Base-by-base conservation (phyloP, 2,797 vertebrate genomes). In the Graptemys geographica region DNA sequence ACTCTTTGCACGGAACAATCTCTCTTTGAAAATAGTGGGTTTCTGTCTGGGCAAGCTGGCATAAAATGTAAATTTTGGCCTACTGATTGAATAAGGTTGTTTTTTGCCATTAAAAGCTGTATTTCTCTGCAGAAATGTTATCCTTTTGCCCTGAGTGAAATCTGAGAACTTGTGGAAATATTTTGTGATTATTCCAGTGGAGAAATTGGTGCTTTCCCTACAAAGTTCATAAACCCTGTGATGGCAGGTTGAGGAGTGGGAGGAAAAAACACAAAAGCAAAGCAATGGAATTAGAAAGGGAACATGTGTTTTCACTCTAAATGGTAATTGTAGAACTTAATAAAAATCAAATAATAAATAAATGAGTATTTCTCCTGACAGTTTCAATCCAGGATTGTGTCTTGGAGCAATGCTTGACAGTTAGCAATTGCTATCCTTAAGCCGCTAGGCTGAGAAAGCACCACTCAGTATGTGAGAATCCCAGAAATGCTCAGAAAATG, bases 401-500 rank as follows among this genome's bases (percentile, higher is more conserved):
- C 72, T 88, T 27, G 21, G 41, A 84, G 23, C 5, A 69, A 83
- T 83, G 65, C 25, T 41, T 93, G 25, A 55, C 80, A 31, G 13
- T 78, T 49, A 28, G 44, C 47, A 49, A 49, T 49, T 47, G 44
- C 25, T 47, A 27, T 78, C 13, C 27, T 78, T 78, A 28, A 28
- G 74, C 27, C 15, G 8, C 44, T 7, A 76, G 13, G 23, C 25
- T 16, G 25, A 72, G 65, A 23, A 10, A 72, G 19, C 65, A 41
- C 10, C 3, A 37, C 3, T 10, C 56, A 13, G 44, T 76, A 44
- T 53, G 81, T 2, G 83, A 90, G n/a, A 31, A 89, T 41, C n/a
- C 81, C 92, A 62, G 69, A 93, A 91, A 81, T 44, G 76, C 51
- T 51, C 81, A 92, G 91, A 93, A 90, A 94, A 90, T 79, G 41